Conservation (phyloP, 2,113 vertebrate species). For the Myodes glareolus region DNA sequence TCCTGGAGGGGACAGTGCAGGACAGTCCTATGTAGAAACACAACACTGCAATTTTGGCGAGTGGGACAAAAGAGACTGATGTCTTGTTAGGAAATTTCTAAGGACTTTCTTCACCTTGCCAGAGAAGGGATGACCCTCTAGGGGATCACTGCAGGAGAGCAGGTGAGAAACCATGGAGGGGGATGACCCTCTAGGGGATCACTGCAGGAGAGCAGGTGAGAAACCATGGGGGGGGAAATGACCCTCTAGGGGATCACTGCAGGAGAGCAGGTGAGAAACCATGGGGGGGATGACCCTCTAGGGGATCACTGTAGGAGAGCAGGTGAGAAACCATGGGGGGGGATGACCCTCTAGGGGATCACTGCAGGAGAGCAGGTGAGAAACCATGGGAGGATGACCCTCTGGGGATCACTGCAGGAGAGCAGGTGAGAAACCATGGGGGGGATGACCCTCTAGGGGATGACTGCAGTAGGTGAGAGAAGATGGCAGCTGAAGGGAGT, state of each 20-base stretch:
- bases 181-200: background rate
- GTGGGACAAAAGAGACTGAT: background rate
- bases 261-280: too few relatives aligned
- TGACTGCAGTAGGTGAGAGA: background rate
- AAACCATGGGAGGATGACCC: background rate
- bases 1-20: background rate
- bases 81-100: background rate
- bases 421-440: background rate
- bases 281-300: background rate
- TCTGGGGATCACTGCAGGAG: background rate
- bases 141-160: background rate
- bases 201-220: background rate
- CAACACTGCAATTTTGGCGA: background rate
- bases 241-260: background rate
- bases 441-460: background rate
- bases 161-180: background rate
- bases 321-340: background rate
- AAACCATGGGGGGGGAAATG: background rate
- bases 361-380: background rate
- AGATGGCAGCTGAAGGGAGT: background rate
- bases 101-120: background rate
- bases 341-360: background rate
- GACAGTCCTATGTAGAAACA: background rate
- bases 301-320: too few relatives aligned
- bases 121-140: background rate